Evolutionary conservation across 2,113 vertebrate genomes (phyloP).

Genomic region (Synodontis membranacea): DNA sequence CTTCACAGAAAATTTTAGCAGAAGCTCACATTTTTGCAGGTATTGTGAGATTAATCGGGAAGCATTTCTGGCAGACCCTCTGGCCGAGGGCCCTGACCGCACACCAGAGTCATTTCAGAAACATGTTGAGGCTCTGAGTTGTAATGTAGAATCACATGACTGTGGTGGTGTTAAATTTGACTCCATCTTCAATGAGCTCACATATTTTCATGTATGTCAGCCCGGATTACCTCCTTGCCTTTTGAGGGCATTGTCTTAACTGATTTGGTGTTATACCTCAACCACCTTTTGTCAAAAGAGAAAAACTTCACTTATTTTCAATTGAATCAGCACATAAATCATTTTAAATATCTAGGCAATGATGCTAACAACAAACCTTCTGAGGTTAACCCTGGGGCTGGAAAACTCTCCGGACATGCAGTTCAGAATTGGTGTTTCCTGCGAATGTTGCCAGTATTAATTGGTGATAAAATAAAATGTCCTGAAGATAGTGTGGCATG

Average conservation of each 20-base stretch:
- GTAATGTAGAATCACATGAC: neutral
- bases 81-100: slow-evolving; percentile 16
- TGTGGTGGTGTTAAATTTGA: slow-evolving; percentile 31
- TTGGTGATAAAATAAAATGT: neutral
- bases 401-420: slow-evolving; percentile 8
- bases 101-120: slow-evolving; percentile 22
- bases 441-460: neutral
- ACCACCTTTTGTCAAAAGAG: neutral
- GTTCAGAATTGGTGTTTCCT: slow-evolving; percentile 8
- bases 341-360: slow-evolving; percentile 3
- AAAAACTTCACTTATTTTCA: slow-evolving; percentile 7
- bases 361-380: neutral
- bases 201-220: no score
- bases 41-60: slow-evolving; percentile 9
- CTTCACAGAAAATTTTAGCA: no score
- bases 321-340: neutral
- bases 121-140: slow-evolving; percentile 1
- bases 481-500: neutral
- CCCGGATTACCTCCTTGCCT: neutral
- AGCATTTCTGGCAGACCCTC: slow-evolving; percentile 26
- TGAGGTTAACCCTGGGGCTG: slow-evolving; percentile 1
- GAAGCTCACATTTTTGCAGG: no score
- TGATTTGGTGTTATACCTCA: slow-evolving; percentile 7
- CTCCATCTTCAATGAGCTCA: slow-evolving; percentile 27
- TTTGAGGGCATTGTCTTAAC: neutral